A percentile compares a stretch with the other conserved stretches of the same genome.
Evolutionary conservation across 2,113 vertebrate species (phyloP).

Genomic region (Thamnophis sirtalis): DNA sequence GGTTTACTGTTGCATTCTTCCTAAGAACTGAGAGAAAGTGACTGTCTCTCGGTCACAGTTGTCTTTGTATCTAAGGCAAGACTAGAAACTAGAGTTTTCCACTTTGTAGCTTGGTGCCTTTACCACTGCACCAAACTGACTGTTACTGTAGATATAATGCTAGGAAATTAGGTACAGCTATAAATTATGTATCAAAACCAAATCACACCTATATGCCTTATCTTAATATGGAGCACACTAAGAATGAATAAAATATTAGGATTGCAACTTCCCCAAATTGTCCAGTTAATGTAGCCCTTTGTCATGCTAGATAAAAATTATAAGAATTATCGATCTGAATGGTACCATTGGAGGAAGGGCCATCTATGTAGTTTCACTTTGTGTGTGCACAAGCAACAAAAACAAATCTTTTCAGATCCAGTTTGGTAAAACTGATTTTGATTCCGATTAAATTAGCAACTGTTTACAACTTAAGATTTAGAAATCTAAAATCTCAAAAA

Average conservation of each 20-base stretch:
- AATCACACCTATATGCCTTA: not conserved
- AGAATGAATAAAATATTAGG: not conserved
- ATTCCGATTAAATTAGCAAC: not conserved
- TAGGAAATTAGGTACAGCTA: not conserved
- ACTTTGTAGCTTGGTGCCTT: not conserved
- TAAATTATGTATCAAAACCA: not conserved
- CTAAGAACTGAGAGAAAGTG: not conserved
- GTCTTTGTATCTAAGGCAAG: not conserved
- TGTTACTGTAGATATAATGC: not conserved
- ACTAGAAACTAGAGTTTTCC: not conserved
- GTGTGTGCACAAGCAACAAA: not conserved
- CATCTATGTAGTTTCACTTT: not conserved
- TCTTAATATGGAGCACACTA: not conserved
- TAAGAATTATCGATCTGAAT: not conserved
- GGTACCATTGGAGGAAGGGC: not conserved
- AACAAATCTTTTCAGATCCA: not conserved
- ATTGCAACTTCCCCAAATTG: not conserved
- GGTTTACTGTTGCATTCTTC: not conserved
- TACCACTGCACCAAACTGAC: not conserved
- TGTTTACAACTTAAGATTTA: not conserved
- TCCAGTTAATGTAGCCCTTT: not conserved
- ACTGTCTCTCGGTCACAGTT: not conserved
- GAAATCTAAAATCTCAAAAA: not conserved
- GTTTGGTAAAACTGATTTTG: not conserved
- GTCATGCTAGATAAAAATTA: not conserved